Evolutionary conservation across 2,113 vertebrate genomes (phyloP), one percentile per base, ranked within the genome.

Genomic region (Drymodes brunneopygia): DNA sequence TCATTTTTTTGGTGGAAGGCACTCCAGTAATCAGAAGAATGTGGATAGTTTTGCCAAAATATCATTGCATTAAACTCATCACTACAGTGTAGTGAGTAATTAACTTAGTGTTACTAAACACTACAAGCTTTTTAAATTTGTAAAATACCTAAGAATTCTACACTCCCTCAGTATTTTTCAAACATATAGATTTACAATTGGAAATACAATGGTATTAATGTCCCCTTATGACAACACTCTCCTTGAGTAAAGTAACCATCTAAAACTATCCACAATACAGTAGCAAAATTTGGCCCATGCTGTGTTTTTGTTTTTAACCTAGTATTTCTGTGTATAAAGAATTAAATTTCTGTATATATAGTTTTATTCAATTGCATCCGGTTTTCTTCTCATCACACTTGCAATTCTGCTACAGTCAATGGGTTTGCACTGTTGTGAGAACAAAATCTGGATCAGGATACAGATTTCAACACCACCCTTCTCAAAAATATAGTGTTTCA

Each of bases 401-500:
- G 33, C 54, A 81, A 70, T 77, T 77, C 58, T 1, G 2, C 27
- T 48, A 17, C 28, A 82, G 48, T 87, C 78, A 94, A 57, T 40
- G 62, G 27, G n/a, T 6, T 20, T 86, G 51, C 66, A 73, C 15
- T 51, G 47, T 31, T 91, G 35, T 77, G 77, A 92, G 77, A 89
- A 48, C 51, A 94, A 75, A 97, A 94, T 90, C 48, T 66, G 84
- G 48, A 81, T 53, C 73, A 95, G 90, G 94, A 96, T 95, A 88
- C 47, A 90, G 78, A 95, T 96, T 96, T 97, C 96, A 97, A 92
- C 87, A 95, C 75, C 54, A 80, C 11, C 7, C 51, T 88, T 38
- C 81, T 93, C 45, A 90, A 94, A 97, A 95, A 95, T 95, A 95
- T 80, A 95, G 20, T 66, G 67, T 96, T 97, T 96, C 95, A 94